Evolutionary conservation across 2,888 invertebrate species (phyloP).

Genomic region (Ctena decussata): DNA sequence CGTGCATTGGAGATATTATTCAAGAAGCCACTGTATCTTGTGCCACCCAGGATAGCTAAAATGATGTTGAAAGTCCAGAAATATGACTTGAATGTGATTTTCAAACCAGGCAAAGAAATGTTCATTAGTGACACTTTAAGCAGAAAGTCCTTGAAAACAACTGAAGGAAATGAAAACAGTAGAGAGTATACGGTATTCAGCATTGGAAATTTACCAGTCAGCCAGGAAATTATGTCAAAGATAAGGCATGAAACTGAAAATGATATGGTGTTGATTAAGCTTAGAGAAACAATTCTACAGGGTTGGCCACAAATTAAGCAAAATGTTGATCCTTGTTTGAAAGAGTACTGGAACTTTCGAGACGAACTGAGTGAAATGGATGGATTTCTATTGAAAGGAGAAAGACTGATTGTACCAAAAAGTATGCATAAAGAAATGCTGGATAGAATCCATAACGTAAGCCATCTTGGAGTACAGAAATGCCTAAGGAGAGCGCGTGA

Average conservation of each 20-base stretch:
- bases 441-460: conserved; percentile 28
- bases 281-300: conserved; percentile 25
- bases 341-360: conserved; percentile 15
- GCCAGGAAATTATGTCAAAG: conserved; percentile 21
- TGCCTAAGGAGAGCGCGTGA: conserved; percentile 33
- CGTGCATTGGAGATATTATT: conserved; percentile 63
- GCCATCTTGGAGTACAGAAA: conserved; percentile 39
- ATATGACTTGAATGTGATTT: conserved; percentile 48
- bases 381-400: no score
- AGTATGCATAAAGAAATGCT: conserved; percentile 37
- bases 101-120: conserved; percentile 60
- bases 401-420: conserved; percentile 10
- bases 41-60: conserved; percentile 56
- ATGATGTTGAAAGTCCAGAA: conserved; percentile 66
- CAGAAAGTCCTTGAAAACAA: conserved; percentile 33
- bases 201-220: conserved; percentile 31
- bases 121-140: conserved; percentile 58
- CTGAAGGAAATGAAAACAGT: neutral
- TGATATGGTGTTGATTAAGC: conserved; percentile 35
- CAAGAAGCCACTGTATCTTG: conserved; percentile 56
- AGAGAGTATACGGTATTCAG: conserved; percentile 10
- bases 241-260: conserved; percentile 32
- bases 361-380: conserved; percentile 15
- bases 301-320: conserved; percentile 41
- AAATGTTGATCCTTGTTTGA: neutral